phyloP scores from a whole-genome alignment of 2,113 vertebrate species.

The Centropus bengalensis region DNA sequence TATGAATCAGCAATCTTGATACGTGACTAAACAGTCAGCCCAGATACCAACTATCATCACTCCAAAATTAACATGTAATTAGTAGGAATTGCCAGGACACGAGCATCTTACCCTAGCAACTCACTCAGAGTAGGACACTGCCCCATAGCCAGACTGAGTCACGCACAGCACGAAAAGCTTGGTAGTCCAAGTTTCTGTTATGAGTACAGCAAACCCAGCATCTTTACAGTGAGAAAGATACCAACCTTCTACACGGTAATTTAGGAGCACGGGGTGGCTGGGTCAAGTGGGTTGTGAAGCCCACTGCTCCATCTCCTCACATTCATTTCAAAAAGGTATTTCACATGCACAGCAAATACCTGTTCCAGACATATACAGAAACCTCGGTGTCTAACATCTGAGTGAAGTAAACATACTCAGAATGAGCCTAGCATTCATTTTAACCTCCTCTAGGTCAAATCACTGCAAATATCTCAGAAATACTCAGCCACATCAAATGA shows the following conservation, averaged over 20 bases:
- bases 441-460: not conserved
- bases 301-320: not conserved
- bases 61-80: not conserved
- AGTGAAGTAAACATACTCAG: not conserved
- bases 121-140: not conserved
- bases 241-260: not conserved
- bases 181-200: not conserved
- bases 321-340: not conserved
- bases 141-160: not conserved
- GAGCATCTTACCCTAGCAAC: not conserved
- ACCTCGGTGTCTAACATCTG: accelerated
- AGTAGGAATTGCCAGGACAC: not conserved
- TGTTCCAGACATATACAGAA: not conserved
- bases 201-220: not conserved
- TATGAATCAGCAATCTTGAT: slow-evolving; percentile 30
- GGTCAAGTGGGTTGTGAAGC: not conserved
- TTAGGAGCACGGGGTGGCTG: not conserved
- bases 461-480: not conserved
- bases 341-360: not conserved
- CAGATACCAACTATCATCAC: not conserved
- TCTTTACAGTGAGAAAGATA: not conserved
- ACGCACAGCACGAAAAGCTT: not conserved
- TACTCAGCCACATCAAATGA: not conserved
- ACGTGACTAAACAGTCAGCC: not conserved
- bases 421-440: not conserved